Evolutionary conservation across 2,888 invertebrate genomes (phyloP).

Genomic region (Drosophila setosimentum): DNA sequence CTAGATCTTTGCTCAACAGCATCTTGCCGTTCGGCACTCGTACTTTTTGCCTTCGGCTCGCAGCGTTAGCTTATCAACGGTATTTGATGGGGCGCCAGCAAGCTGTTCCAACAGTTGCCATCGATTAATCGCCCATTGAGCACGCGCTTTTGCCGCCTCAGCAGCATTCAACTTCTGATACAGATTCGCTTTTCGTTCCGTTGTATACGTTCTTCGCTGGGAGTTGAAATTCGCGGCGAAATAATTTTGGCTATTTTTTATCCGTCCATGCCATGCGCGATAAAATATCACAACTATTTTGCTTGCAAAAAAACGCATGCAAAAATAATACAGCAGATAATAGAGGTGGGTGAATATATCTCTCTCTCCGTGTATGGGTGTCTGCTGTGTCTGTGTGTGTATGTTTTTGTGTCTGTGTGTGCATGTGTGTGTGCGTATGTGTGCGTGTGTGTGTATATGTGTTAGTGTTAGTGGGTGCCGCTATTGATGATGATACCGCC

Average conservation of each 20-base stretch:
- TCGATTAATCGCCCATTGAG: constrained; percentile 75
- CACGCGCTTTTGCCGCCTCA: constrained; percentile 29
- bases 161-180: constrained; percentile 17
- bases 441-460: constrained; percentile 11
- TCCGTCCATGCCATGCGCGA: constrained; percentile 86
- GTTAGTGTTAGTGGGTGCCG: constrained; percentile 13
- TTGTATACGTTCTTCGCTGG: constrained; percentile 66
- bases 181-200: constrained; percentile 23
- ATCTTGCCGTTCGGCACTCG: constrained; percentile 17
- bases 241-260: constrained; percentile 83
- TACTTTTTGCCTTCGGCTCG: constrained; percentile 20
- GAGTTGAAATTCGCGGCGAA: constrained; percentile 82
- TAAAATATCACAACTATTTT: constrained; percentile 85
- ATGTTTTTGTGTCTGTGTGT: constrained; percentile 13
- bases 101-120: constrained; percentile 75
- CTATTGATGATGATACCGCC: constrained; percentile 12
- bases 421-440: constrained; percentile 13
- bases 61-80: constrained; percentile 36
- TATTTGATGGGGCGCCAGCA: constrained; percentile 54
- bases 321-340: constrained; percentile 85
- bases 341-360: constrained; percentile 81
- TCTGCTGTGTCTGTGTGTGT: constrained; percentile 5
- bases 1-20: constrained; percentile 22
- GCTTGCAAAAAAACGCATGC: constrained; percentile 85
- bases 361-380: background rate